Evolutionary conservation across 2,888 invertebrate species (phyloP), one percentile per base, ranked within the genome.

Genomic region (Andrena fulva): DNA sequence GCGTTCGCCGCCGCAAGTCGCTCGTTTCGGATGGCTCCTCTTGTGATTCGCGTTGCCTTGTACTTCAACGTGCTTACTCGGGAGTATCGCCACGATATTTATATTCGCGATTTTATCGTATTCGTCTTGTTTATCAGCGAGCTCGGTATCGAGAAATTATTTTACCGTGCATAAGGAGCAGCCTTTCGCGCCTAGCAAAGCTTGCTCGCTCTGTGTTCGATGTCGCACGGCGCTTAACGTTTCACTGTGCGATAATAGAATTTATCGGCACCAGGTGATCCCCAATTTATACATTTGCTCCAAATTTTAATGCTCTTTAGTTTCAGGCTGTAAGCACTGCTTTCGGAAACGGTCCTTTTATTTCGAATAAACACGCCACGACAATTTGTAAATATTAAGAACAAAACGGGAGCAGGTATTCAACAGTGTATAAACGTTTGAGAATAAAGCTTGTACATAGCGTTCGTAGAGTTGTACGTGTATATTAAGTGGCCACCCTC

Each of bases 1-100:
- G 16, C 8, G 4, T 1, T 20, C 10, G 10, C 24, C 54, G 10
- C 7, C 24, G 20, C 52, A 20, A 20, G 6, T 52, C 52, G 20
- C 52, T 10, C 24, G 1, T 56, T 10, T 10, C 56, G 10, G 50
- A 31, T 35, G 48, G 73, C 24, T 83, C 77, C 77, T 89, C 85
- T 87, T 88, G 85, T 86, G 84, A 80, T 87, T 89, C 87, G 70
- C 85, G 77, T 88, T 88, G 87, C 85, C 87, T 92, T 90, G 24
- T 79, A 78, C 54, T 68, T 8, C 42, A 52, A 64, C 6, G 67
- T 4, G 42, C 42, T 64, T 69, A 78, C 24, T 68, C 77, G 33
- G 68, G 62, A 73, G 42, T 69, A 66, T 56, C 72, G n/a, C 59
- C 33, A 75, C 56, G 42, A 42, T 56, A 79, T 82, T 71, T 82